A percentile compares a stretch with the other conserved stretches of the same genome.
Evolutionary conservation across 2,113 vertebrate genomes (phyloP).

Genomic region (Scomber japonicus): DNA sequence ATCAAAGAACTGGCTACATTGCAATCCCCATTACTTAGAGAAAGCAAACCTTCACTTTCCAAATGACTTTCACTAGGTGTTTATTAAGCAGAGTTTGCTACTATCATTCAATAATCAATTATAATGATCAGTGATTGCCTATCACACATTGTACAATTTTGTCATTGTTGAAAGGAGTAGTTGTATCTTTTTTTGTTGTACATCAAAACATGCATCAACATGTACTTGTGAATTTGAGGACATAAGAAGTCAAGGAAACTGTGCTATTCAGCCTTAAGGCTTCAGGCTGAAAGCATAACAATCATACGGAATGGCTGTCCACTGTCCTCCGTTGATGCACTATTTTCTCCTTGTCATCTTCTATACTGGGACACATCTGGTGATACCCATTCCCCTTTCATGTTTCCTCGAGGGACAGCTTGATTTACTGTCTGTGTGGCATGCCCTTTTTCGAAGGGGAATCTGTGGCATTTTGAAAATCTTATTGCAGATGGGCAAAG

Average conservation of each 20-base stretch:
- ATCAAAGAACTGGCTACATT: conserved; percentile 53
- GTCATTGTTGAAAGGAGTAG: background rate
- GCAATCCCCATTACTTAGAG: conserved; percentile 38
- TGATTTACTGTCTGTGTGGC: conserved; percentile 77
- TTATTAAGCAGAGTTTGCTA: conserved; percentile 14
- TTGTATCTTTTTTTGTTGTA: background rate
- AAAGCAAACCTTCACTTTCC: conserved; percentile 30
- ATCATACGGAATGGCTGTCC: conserved; percentile 56
- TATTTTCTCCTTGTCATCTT: conserved; percentile 84
- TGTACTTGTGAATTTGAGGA: conserved; percentile 9
- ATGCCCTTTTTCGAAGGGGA: conserved; percentile 71
- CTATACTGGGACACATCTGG: conserved; percentile 73
- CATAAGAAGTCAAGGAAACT: conserved; percentile 27
- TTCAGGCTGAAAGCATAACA: conserved; percentile 46
- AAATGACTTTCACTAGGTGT: conserved; percentile 28
- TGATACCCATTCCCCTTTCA: conserved; percentile 69
- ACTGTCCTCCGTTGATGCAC: conserved; percentile 63
- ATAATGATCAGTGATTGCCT: background rate
- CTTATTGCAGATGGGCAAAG: conserved; percentile 35
- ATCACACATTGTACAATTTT: background rate
- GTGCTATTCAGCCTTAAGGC: conserved; percentile 44
- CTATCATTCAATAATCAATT: conserved; percentile 31
- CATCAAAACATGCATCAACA: background rate
- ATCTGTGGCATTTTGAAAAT: conserved; percentile 72
- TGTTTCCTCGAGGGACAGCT: conserved; percentile 72